These are phyloP conservation scores for Tanypteryx hageni DNA, from an alignment of 2,888 invertebrate genomes.

Conservation along the genomic window DNA sequence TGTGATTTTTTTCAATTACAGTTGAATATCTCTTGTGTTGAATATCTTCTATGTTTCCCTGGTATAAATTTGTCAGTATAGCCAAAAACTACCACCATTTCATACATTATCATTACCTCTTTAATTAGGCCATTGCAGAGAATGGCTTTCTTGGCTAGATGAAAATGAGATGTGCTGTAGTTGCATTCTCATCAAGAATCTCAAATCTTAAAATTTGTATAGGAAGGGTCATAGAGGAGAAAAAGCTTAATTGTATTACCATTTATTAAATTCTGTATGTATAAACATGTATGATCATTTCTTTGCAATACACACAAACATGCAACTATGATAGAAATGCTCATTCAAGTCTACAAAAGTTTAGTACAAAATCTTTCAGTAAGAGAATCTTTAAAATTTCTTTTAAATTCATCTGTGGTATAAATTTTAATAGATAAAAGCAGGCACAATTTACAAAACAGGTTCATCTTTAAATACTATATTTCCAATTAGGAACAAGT, in stretches of 20 bases:
- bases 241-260: background rate
- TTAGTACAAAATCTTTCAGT: constrained; percentile 15
- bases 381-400: constrained; percentile 25
- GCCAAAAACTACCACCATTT: no score
- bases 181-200: no score
- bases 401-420: background rate
- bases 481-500: constrained; percentile 24
- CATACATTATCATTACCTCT: no score
- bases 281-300: constrained; percentile 35
- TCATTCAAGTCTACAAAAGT: constrained; percentile 35
- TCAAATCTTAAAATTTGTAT: no score
- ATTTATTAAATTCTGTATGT: constrained; percentile 29
- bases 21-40: no score
- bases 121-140: no score
- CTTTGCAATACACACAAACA: constrained; percentile 25
- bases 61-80: no score
- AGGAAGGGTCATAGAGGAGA: background rate
- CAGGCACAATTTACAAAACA: constrained; percentile 29
- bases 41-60: no score
- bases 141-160: no score
- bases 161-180: no score
- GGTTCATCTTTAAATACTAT: constrained; percentile 12
- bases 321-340: constrained; percentile 32
- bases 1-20: no score
- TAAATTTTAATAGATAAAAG: constrained; percentile 19